These are phyloP conservation scores for Drosophila ficusphila DNA, from an alignment of 1,140 invertebrate species.

Conservation along the genomic window DNA sequence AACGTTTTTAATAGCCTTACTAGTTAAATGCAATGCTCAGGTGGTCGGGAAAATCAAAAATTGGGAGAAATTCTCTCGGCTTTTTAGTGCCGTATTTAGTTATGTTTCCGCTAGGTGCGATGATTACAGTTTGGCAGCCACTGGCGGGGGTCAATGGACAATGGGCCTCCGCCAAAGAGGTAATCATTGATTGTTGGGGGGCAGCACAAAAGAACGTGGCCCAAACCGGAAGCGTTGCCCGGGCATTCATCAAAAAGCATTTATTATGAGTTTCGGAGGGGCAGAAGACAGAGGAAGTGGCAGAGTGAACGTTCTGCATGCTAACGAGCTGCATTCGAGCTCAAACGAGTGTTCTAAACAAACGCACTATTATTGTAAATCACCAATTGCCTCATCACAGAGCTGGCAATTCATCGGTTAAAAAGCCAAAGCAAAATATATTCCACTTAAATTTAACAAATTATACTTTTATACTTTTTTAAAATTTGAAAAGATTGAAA, in stretches of 20 bases:
- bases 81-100: conserved; percentile 12
- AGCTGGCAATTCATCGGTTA: background rate
- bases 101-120: background rate
- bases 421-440: no score
- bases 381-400: background rate
- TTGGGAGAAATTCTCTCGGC: conserved; percentile 7
- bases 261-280: conserved; percentile 12
- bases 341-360: background rate
- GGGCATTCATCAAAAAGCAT: conserved; percentile 33
- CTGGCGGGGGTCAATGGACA: conserved; percentile 42
- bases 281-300: background rate
- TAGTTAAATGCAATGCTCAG: conserved; percentile 30
- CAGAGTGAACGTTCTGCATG: conserved; percentile 57
- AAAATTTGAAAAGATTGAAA: no score
- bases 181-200: conserved; percentile 2
- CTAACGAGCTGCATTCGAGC: conserved; percentile 41
- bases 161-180: conserved; percentile 31
- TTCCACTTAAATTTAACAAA: no score
- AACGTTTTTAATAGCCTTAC: conserved; percentile 50
- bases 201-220: conserved; percentile 1
- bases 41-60: conserved; percentile 12
- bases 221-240: conserved; percentile 66
- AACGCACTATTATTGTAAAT: background rate
- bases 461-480: no score
- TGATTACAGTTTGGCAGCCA: conserved; percentile 20